Conservation (phyloP, 2,888 invertebrate species). For the Zelleria hepariella region DNA sequence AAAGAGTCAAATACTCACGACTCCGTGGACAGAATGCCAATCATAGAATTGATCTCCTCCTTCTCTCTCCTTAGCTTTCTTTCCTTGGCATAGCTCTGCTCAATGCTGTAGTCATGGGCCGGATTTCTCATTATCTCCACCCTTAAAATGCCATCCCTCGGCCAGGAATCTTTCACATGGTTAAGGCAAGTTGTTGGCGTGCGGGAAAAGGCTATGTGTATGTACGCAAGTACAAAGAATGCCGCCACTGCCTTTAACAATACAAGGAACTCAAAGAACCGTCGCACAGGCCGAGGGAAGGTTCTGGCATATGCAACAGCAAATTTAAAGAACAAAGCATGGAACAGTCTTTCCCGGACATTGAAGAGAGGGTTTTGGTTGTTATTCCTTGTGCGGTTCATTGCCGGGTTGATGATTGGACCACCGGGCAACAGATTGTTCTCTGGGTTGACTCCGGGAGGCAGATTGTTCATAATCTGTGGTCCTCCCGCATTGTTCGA, state of each 20-base stretch:
- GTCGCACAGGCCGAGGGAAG: slow-evolving; percentile 85
- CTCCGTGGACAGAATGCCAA: slow-evolving; percentile 77
- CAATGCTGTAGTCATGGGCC: slow-evolving; percentile 81
- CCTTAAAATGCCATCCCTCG: slow-evolving; percentile 92
- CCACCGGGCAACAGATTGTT: slow-evolving; percentile 69
- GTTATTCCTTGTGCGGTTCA: slow-evolving; percentile 70
- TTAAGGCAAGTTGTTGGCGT: slow-evolving; percentile 94
- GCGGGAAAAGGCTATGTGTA: slow-evolving; percentile 94
- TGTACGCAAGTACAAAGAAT: slow-evolving; percentile 93
- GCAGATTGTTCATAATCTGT: slow-evolving; percentile 53
- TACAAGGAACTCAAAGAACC: slow-evolving; percentile 87
- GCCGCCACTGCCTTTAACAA: slow-evolving; percentile 83
- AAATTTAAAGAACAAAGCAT: slow-evolving; percentile 93
- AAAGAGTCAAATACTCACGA: slow-evolving; percentile 54
- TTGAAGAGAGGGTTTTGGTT: slow-evolving; percentile 85
- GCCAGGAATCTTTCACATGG: slow-evolving; percentile 91
- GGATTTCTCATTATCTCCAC: slow-evolving; percentile 87
- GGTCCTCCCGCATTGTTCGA: slow-evolving; percentile 38
- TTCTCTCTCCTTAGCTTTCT: slow-evolving; percentile 78
- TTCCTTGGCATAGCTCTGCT: slow-evolving; percentile 88
- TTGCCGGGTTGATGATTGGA: slow-evolving; percentile 63
- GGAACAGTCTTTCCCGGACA: slow-evolving; percentile 92
- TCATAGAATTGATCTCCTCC: slow-evolving; percentile 70
- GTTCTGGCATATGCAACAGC: slow-evolving; percentile 93
- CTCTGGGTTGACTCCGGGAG: slow-evolving; percentile 64